These are phyloP conservation scores for Brachionus plicatilis DNA, from an alignment of 1,140 invertebrate species.

Conservation along the genomic window DNA sequence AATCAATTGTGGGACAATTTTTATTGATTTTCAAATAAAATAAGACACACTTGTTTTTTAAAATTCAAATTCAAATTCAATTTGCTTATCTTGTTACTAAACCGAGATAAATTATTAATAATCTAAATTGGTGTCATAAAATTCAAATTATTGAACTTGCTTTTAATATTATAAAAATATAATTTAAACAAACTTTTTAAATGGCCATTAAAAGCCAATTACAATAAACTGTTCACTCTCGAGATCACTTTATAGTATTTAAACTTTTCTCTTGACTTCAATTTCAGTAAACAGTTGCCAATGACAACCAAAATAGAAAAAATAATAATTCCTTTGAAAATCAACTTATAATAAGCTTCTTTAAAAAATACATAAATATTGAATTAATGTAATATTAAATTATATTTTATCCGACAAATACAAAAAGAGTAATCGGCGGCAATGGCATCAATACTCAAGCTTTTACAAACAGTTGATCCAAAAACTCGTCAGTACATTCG, in stretches of 20 bases:
- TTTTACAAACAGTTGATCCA: constrained; percentile 34
- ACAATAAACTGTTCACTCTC: background rate
- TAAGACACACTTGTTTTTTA: background rate
- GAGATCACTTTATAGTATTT: background rate
- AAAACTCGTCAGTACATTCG: constrained; percentile 38
- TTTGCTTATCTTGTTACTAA: background rate
- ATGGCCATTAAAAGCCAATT: background rate
- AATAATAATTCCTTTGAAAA: background rate
- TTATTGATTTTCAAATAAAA: background rate
- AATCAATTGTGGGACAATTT: background rate
- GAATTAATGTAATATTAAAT: background rate
- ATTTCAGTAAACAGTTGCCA: background rate
- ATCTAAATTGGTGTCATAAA: background rate
- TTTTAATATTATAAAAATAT: background rate
- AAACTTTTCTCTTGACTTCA: constrained; percentile 15
- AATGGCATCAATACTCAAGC: constrained; percentile 35
- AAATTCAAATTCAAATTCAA: background rate
- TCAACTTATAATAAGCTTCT: background rate
- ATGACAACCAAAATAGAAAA: background rate
- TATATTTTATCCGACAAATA: too few relatives aligned
- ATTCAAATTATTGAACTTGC: background rate
- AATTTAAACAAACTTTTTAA: background rate
- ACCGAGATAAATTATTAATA: background rate
- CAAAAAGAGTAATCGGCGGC: background rate
- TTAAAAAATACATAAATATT: background rate